These are phyloP conservation scores for Neodiprion pinetum DNA, from an alignment of 1,140 invertebrate genomes.

Conservation along the genomic window DNA sequence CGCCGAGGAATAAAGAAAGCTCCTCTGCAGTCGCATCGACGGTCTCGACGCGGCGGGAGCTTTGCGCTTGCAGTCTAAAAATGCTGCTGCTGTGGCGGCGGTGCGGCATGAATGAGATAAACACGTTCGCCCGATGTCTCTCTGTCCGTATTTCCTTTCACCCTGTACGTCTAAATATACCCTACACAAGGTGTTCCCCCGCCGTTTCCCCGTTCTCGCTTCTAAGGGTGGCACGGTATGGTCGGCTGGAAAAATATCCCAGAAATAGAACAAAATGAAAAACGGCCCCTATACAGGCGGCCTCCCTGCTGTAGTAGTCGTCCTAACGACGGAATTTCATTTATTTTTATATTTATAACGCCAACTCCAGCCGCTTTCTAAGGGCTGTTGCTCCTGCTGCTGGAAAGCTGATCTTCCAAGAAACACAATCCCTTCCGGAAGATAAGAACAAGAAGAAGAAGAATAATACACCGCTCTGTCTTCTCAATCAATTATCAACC, in stretches of 20 bases:
- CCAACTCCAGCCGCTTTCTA: not conserved
- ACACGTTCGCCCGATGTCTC: not conserved
- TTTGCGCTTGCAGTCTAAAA: not conserved
- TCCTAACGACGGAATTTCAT: slow-evolving; percentile 3
- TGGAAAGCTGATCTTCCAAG: too few relatives aligned
- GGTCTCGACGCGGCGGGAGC: too few relatives aligned
- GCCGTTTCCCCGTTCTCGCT: not conserved
- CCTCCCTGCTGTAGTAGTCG: not conserved
- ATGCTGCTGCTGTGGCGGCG: not conserved
- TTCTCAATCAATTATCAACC: too few relatives aligned
- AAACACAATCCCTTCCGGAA: too few relatives aligned
- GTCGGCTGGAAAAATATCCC: not conserved
- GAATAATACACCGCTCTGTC: too few relatives aligned
- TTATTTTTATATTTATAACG: slow-evolving; percentile 3
- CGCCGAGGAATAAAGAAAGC: too few relatives aligned
- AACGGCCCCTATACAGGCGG: not conserved
- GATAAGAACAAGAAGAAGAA: too few relatives aligned
- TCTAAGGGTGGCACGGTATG: not conserved
- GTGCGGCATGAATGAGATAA: not conserved
- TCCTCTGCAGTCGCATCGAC: too few relatives aligned
- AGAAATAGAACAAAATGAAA: slow-evolving; percentile 3
- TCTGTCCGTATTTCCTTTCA: not conserved
- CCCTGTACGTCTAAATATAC: not conserved
- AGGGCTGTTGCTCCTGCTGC: too few relatives aligned
- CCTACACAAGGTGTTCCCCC: not conserved